Evolutionary conservation across 2,113 vertebrate genomes (phyloP), one percentile per base, ranked within the genome.

Genomic region (Callipepla californica): DNA sequence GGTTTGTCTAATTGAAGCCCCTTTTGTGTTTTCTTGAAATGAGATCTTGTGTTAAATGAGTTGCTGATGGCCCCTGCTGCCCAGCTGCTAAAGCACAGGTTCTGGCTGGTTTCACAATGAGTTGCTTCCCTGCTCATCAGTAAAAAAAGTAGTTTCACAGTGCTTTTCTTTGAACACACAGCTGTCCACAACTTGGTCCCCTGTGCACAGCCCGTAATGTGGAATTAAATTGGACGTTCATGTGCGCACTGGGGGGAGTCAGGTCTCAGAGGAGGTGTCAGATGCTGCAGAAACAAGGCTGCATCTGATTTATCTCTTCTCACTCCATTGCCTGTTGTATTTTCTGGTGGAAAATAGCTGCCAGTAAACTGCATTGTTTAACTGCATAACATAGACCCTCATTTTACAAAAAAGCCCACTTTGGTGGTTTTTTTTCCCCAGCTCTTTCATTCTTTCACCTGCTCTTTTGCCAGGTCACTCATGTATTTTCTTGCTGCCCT

Each of bases 1-100:
- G 8, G 78, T 92, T 72, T 89, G 38, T 48, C 22, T 86, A 20
- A 63, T 81, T 59, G 84, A 90, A 94, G 2, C 19, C 17, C 22
- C 34, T 86, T 90, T 89, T 38, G 19, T 59, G 11, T 63, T 83
- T 47, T 86, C 19, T 72, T 59, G 65, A 81, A 94, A 84, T n/a
- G 34, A 73, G 63, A 28, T 34, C 36, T 42, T 36, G n/a, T 25
- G 25, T 80, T 66, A 42, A 66, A 77, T 55, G 2, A 67, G 17
- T 83, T 75, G 25, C 45, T 80, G 1, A 0, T 48, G 42, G 34
- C 13, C 62, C 50, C 15, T 1, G 3, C 38, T 10, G 58, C 47
- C 0, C 0, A 87, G 47, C 48, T 85, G n/a, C 50, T 38, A 4
- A 76, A 73, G 48, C 3, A 4, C 44, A 65, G 44, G 25, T 72